Conservation (phyloP, 2,888 invertebrate genomes). For the Stenichneumon culpator region DNA sequence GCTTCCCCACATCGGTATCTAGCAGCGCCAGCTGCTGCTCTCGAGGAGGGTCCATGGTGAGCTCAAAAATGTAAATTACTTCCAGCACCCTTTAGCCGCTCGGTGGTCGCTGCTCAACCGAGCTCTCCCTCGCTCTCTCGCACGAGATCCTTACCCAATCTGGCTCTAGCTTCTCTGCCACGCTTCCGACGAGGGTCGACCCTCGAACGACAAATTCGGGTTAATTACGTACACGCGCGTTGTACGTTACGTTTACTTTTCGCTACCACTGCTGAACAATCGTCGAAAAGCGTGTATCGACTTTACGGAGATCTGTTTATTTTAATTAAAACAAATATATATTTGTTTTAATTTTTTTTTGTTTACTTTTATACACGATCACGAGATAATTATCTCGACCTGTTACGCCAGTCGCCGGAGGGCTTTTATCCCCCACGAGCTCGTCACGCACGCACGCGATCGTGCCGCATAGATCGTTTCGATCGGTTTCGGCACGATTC, state of each 20-base stretch:
- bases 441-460: constrained; percentile 13
- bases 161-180: constrained; percentile 39
- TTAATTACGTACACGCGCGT: constrained; percentile 67
- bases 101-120: constrained; percentile 65
- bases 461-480: constrained; percentile 12
- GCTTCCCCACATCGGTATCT: constrained; percentile 49
- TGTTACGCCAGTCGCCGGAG: constrained; percentile 35
- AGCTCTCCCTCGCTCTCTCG: constrained; percentile 36
- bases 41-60: constrained; percentile 60
- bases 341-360: not conserved
- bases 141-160: constrained; percentile 53
- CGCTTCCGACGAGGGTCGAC: constrained; percentile 51
- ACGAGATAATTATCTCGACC: constrained; percentile 29
- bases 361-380: not conserved
- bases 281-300: constrained; percentile 5
- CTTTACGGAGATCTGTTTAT: not conserved
- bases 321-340: not conserved
- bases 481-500: not conserved
- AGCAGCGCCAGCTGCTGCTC: constrained; percentile 61
- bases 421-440: constrained; percentile 14
- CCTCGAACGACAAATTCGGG: constrained; percentile 70
- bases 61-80: constrained; percentile 71
- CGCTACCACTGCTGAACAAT: not conserved
- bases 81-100: constrained; percentile 66
- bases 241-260: constrained; percentile 5